A percentile compares a stretch with the other conserved stretches of the same genome.
Conservation (phyloP, 2,888 invertebrate species). For the Agrochola litura region DNA sequence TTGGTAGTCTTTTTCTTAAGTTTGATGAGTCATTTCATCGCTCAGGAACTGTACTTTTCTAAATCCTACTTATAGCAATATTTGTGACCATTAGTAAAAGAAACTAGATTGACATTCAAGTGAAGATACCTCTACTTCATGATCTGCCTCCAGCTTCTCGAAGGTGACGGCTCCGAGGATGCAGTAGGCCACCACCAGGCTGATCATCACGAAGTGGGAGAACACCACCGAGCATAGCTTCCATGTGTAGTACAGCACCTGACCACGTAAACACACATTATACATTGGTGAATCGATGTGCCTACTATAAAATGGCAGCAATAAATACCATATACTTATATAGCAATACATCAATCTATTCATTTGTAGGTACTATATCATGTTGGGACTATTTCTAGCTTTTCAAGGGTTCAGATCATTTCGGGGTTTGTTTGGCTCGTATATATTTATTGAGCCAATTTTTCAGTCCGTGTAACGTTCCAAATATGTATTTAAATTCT, state of each 20-base stretch:
- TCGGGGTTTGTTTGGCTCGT: not conserved
- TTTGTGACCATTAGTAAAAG: not conserved
- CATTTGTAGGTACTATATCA: not conserved
- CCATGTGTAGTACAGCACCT: constrained; percentile 93
- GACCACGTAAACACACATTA: constrained; percentile 35
- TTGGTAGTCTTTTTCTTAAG: not conserved
- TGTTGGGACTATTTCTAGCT: not conserved
- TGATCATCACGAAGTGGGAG: constrained; percentile 96
- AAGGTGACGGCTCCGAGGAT: constrained; percentile 96
- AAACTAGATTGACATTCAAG: not conserved
- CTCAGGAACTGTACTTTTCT: not conserved
- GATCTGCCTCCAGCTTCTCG: constrained; percentile 93
- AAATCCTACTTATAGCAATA: not conserved
- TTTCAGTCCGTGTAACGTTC: not conserved
- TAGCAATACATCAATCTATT: not conserved
- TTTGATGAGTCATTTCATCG: too few relatives aligned
- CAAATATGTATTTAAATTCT: not conserved
- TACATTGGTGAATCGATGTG: not conserved
- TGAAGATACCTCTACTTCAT: constrained; percentile 93
- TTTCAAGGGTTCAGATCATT: not conserved
- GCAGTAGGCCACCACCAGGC: constrained; percentile 97
- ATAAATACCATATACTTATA: not conserved
- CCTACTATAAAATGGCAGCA: not conserved
- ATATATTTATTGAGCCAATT: not conserved
- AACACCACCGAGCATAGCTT: constrained; percentile 96